phyloP scores from a whole-genome alignment of 2,888 invertebrate genomes.

The Lycocerus yunnanus region DNA sequence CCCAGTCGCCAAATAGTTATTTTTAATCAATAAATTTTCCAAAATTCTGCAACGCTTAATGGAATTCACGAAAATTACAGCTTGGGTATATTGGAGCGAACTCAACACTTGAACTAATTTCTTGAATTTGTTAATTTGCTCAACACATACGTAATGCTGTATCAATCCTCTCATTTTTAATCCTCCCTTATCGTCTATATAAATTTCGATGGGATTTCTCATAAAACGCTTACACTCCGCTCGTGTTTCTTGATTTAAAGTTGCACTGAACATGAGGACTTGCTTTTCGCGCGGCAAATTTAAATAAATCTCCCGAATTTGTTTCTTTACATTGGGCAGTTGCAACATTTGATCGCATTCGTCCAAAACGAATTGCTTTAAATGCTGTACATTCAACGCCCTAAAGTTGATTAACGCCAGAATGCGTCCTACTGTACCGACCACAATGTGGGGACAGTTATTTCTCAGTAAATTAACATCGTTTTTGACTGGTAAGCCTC shows the following conservation, averaged over 20 bases:
- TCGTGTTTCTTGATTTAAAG: neutral
- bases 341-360: neutral
- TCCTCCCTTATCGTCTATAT: neutral
- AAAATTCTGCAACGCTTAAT: no score
- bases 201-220: neutral
- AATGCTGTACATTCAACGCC: neutral
- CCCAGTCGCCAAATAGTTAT: neutral
- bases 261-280: neutral
- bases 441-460: neutral
- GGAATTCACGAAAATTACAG: no score
- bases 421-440: neutral
- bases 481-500: neutral
- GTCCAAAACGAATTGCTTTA: neutral
- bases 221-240: neutral
- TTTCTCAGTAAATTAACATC: neutral
- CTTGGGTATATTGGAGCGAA: no score
- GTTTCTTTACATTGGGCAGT: neutral
- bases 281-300: neutral
- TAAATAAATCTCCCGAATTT: neutral
- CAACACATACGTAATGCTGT: no score
- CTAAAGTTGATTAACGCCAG: neutral
- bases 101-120: no score
- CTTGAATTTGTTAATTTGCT: no score
- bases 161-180: neutral
- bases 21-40: no score